phyloP scores from a whole-genome alignment of 2,888 invertebrate species.

The Epirrhoe tristata region DNA sequence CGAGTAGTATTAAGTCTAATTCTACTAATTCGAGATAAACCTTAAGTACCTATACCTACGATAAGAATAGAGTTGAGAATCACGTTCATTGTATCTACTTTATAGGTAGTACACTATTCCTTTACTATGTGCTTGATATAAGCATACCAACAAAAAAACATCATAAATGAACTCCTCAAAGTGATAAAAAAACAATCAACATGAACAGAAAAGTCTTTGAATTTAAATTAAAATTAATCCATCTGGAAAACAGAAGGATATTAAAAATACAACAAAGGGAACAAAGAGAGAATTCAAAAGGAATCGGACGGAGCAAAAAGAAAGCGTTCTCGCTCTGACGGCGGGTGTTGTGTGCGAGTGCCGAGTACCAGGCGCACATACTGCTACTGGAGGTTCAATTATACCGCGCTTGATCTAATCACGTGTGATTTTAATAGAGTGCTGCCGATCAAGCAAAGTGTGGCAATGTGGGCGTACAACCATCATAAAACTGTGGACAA shows the following conservation, averaged over 20 bases:
- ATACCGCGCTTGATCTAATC: constrained; percentile 75
- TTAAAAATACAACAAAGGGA: constrained; percentile 75
- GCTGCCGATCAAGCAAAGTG: constrained; percentile 58
- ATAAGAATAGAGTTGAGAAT: too few relatives aligned
- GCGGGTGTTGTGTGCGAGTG: constrained; percentile 52
- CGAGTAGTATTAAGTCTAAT: too few relatives aligned
- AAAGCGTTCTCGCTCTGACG: constrained; percentile 50
- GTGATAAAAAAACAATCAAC: constrained; percentile 45
- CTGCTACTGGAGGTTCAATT: constrained; percentile 71
- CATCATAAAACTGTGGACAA: constrained; percentile 44
- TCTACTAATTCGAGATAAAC: too few relatives aligned
- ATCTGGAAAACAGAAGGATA: constrained; percentile 78
- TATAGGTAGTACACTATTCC: too few relatives aligned
- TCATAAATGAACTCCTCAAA: constrained; percentile 38
- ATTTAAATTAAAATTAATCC: constrained; percentile 79
- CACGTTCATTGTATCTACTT: too few relatives aligned
- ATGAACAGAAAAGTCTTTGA: constrained; percentile 61
- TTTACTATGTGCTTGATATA: too few relatives aligned
- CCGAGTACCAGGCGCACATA: constrained; percentile 71
- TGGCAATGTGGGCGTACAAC: constrained; percentile 37
- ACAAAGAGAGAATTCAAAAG: constrained; percentile 70
- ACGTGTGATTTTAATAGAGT: constrained; percentile 79
- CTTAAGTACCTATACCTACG: too few relatives aligned
- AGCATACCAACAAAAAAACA: constrained; percentile 44
- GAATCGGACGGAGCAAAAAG: constrained; percentile 65